Percentiles rank a stretch among this genome's conserved stretches.
Evolutionary conservation across 1,140 invertebrate genomes (phyloP).

Genomic region (silkworm (Bombyx mori)): DNA sequence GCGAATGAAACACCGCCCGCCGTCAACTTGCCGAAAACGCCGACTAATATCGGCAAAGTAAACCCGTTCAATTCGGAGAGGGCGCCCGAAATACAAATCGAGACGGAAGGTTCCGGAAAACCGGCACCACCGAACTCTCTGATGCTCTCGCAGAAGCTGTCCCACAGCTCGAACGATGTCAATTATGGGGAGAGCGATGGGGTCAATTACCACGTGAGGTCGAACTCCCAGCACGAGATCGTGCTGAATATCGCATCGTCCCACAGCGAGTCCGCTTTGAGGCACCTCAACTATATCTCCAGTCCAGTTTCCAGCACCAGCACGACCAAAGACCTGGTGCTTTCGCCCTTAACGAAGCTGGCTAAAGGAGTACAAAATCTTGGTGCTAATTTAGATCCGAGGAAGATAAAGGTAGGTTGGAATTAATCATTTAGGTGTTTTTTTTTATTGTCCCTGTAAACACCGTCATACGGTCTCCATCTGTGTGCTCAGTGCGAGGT

Average conservation of each 20-base stretch:
- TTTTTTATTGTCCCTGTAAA: background rate
- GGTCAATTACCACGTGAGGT: conserved; percentile 69
- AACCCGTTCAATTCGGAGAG: conserved; percentile 67
- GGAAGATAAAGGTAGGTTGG: conserved; percentile 76
- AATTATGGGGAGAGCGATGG: conserved; percentile 47
- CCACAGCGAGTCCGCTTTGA: conserved; percentile 84
- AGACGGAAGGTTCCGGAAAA: conserved; percentile 62
- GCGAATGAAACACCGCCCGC: conserved; percentile 61
- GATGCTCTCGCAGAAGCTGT: conserved; percentile 74
- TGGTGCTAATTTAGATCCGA: conserved; percentile 86
- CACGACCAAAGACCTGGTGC: conserved; percentile 78
- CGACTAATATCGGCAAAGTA: conserved; percentile 57
- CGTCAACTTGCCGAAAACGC: conserved; percentile 40
- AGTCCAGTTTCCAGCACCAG: conserved; percentile 76
- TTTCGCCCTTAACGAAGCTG: conserved; percentile 84
- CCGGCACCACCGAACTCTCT: conserved; percentile 68
- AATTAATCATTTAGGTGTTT: background rate
- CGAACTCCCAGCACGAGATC: conserved; percentile 76
- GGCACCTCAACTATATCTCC: conserved; percentile 75
- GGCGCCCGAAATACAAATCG: conserved; percentile 65
- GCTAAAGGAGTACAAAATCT: conserved; percentile 88
- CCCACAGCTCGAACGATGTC: conserved; percentile 79
- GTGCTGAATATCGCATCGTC: conserved; percentile 80
- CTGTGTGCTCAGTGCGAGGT: background rate
- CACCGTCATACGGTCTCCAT: background rate